These are phyloP conservation scores for Lordiphosa mommai DNA, from an alignment of 1,140 invertebrate species.

Conservation along the genomic window DNA sequence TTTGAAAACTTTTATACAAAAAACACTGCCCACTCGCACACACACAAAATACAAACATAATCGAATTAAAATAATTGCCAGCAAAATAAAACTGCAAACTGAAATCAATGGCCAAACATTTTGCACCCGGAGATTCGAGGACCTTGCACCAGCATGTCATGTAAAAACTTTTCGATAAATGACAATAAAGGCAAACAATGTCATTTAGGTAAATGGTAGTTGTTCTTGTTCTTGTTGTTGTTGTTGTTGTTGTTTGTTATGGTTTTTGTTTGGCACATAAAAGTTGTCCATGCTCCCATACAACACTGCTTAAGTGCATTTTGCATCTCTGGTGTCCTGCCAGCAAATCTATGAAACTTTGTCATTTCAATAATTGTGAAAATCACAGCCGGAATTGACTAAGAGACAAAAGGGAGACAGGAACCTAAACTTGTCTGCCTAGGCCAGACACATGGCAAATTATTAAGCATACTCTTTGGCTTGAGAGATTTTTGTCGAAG, in stretches of 20 bases:
- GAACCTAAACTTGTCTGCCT: background rate
- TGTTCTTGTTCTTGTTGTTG: constrained; percentile 4
- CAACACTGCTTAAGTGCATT: constrained; percentile 50
- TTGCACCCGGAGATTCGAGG: constrained; percentile 12
- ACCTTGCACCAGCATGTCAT: constrained; percentile 27
- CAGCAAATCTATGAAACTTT: constrained; percentile 3
- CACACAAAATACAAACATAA: constrained; percentile 23
- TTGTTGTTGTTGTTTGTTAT: constrained; percentile 15
- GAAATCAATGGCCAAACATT: constrained; percentile 44
- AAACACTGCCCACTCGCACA: constrained; percentile 14
- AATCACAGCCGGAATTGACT: background rate
- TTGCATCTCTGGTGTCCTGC: constrained; percentile 13
- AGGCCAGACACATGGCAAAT: constrained; percentile 4
- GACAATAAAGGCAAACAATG: constrained; percentile 69
- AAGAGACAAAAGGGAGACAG: background rate
- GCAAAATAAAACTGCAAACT: constrained; percentile 34
- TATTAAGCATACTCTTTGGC: background rate
- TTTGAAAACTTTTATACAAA: constrained; percentile 24
- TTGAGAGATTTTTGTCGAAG: no score
- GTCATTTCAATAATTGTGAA: constrained; percentile 10
- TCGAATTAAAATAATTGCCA: constrained; percentile 62
- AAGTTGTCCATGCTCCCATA: constrained; percentile 35
- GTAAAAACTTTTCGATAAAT: constrained; percentile 68
- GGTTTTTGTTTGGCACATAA: constrained; percentile 31
- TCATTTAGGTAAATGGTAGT: constrained; percentile 63